phyloP scores from a whole-genome alignment of 2,113 vertebrate genomes.

The Hoplias malabaricus region DNA sequence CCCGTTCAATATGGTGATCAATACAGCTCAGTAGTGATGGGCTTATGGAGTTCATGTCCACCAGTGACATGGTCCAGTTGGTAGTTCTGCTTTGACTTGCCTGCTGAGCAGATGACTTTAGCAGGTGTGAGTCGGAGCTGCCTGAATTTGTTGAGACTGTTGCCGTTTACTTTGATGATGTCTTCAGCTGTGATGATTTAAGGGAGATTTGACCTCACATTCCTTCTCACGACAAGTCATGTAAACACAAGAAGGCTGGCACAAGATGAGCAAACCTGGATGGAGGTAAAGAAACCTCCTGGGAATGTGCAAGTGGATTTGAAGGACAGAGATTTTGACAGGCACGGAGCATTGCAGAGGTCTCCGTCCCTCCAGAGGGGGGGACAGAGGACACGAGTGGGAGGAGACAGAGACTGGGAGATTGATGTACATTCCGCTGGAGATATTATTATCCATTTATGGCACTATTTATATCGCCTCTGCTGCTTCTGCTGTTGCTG shows the following conservation, averaged over 20 bases:
- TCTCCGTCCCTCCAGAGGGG: slow-evolving; percentile 24
- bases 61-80: not conserved
- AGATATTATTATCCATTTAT: slow-evolving; percentile 52
- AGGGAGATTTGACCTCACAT: not conserved
- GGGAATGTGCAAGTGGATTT: not conserved
- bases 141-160: not conserved
- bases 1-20: not conserved
- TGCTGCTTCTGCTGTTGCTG: slow-evolving; percentile 33
- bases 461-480: slow-evolving; percentile 46
- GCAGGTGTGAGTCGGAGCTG: too few relatives aligned
- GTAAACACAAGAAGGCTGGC: not conserved
- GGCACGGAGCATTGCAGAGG: slow-evolving; percentile 16
- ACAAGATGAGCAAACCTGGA: not conserved
- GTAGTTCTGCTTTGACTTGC: too few relatives aligned
- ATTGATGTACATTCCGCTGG: slow-evolving; percentile 35
- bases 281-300: not conserved
- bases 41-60: not conserved
- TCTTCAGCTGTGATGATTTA: not conserved
- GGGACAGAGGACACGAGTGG: slow-evolving; percentile 9
- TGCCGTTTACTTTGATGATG: not conserved
- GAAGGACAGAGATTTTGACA: slow-evolving; percentile 3
- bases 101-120: too few relatives aligned
- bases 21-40: not conserved
- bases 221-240: not conserved
- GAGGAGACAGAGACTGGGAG: slow-evolving; percentile 9